Evolutionary conservation across 2,113 vertebrate species (phyloP), one percentile per base, ranked within the genome.

Genomic region (Campylomormyrus numenius): DNA sequence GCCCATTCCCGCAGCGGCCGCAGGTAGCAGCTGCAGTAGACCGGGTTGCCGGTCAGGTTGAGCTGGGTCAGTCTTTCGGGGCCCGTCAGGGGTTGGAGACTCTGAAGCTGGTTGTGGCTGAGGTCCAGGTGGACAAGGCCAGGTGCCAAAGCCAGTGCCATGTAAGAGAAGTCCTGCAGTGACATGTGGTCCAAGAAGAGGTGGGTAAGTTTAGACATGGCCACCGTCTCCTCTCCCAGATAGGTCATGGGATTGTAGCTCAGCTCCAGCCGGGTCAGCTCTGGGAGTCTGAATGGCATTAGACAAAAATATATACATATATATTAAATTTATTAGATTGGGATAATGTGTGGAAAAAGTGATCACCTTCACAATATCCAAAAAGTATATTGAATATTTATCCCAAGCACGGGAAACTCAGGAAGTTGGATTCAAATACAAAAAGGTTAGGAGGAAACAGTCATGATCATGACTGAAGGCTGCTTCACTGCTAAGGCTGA

Each of bases 231-330:
- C 92, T 99, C 97, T 0, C 96, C 96, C 5, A 96, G 85, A 0
- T 97, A 98, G 5, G 97, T 98, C 95, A 99, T 97, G 5, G 98
- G 98, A 92, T 99, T 99, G 94, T 97, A 96, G 91, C 98, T 95
- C 92, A 99, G 90, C 49, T 99, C 97, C 27, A 99, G 95, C 0
- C 94, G 91, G 1, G 92, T 96, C 89, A 97, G 93, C 66, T 93
- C 94, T 0, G 95, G 93, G 15, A 98, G 95, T 92, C 96, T 97
- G 11, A 27, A 42, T 77, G 45, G 24, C 31, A 87, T 31, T 35
- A 56, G 86, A 35, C 7, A 90, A 31, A 85, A 77, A 50, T 50
- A 62, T 62, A 84, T 90, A 45, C 17, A 83, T 48, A 85, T 27
- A 35, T 35, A 35, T 5, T 1, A 7, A 27, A 24, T 46, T 21